Evolutionary conservation across 30 jellyfish, hydroid and myxozoan species (phyloP).

Genomic region (Pseudorhiza aurosa): DNA sequence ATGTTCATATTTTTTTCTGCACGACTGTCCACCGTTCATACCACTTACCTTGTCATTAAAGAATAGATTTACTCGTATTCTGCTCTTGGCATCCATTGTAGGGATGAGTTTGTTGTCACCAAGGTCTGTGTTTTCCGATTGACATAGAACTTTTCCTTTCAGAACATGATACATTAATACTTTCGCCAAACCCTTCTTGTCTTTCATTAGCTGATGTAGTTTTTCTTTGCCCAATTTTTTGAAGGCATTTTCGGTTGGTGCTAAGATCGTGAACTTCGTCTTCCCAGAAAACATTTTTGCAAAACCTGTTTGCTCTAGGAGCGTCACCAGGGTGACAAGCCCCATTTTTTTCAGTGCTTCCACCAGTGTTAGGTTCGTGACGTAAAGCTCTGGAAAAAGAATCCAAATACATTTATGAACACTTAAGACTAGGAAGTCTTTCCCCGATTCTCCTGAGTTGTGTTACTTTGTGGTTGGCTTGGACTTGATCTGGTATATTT

Average conservation of each 20-base stretch:
- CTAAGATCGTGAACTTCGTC: constrained; percentile 51
- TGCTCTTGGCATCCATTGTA: constrained; percentile 40
- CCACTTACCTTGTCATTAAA: constrained; percentile 45
- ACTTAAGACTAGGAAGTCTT: no score
- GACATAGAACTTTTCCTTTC: constrained; percentile 62
- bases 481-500: no score
- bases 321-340: constrained; percentile 30
- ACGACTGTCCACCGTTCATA: no score
- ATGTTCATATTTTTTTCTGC: no score
- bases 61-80: constrained; percentile 47
- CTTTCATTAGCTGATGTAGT: background rate
- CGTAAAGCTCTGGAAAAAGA: constrained; percentile 53
- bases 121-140: constrained; percentile 56
- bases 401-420: no score
- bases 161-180: constrained; percentile 46
- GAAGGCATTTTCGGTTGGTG: constrained; percentile 68
- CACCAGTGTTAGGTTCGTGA: constrained; percentile 33
- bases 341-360: constrained; percentile 43
- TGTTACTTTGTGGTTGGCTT: no score
- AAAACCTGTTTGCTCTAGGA: constrained; percentile 50
- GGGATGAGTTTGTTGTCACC: constrained; percentile 29
- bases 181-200: constrained; percentile 38
- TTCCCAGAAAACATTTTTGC: constrained; percentile 12
- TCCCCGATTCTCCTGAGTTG: no score
- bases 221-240: constrained; percentile 14